Percentiles rank a stretch among this genome's conserved stretches.
phyloP scores from a whole-genome alignment of 2,888 invertebrate species.

The Drosophila antonietae region DNA sequence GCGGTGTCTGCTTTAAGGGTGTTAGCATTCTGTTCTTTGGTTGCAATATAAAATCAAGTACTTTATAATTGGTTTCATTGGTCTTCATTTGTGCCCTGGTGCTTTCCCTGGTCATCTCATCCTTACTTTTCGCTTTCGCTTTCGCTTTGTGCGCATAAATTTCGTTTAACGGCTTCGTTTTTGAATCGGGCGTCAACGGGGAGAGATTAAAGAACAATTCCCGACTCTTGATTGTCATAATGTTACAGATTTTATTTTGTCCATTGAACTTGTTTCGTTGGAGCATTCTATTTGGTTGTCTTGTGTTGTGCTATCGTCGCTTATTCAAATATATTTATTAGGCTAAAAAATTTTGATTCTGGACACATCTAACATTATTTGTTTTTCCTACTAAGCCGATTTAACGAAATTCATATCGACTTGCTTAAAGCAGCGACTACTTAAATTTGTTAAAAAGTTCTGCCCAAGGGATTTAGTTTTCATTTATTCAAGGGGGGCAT shows the following conservation, averaged over 20 bases:
- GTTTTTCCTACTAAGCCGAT: background rate
- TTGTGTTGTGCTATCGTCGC: background rate
- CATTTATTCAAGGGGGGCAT: background rate
- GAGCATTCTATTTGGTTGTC: background rate
- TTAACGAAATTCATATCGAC: background rate
- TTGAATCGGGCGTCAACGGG: background rate
- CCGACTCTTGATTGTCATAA: conserved; percentile 9
- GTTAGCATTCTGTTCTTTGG: conserved; percentile 1
- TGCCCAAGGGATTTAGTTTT: background rate
- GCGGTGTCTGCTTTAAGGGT: background rate
- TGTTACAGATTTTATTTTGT: conserved; percentile 2
- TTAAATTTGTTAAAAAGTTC: background rate
- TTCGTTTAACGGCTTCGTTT: background rate
- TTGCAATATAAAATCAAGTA: conserved; percentile 3
- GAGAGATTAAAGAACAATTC: conserved; percentile 12
- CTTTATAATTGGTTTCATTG: conserved; percentile 12
- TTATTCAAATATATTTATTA: background rate
- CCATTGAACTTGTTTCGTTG: background rate
- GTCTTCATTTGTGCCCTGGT: conserved; percentile 10
- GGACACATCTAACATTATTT: background rate
- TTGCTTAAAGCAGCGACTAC: conserved; percentile 13
- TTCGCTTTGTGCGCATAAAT: too few relatives aligned
- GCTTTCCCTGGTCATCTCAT: conserved; percentile 9
- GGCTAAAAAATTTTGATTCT: conserved; percentile 17
- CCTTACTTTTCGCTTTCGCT: background rate